Evolutionary conservation across 2,888 invertebrate species (phyloP), one percentile per base, ranked within the genome.

Genomic region (Cryptocephalus primarius): DNA sequence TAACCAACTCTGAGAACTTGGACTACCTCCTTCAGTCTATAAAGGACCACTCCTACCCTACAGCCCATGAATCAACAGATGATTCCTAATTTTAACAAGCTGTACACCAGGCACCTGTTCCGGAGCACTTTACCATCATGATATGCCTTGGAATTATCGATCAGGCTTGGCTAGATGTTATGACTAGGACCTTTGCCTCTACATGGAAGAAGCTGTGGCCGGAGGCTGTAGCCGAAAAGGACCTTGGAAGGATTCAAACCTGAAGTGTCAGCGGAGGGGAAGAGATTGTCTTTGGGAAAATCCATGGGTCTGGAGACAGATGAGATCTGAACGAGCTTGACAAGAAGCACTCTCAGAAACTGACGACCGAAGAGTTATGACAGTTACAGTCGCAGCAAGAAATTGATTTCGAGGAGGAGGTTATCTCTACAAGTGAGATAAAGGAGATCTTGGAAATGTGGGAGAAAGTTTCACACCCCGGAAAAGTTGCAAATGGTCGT

Each of bases 221-320:
- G 45, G 54, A 55, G 48, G 48, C 48, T 52, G 52, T 59, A 50
- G 53, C 53, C 44, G 50, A 50, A 53, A n/a, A 47, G 54, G 60
- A 58, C 54, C 56, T 54, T 56, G 64, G 60, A 65, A 59, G 64
- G 58, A 61, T 61, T 61, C 47, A 49, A 46, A 51, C 47, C 51
- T 48, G 53, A 52, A 45, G 51, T 46, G 45, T 45, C 49, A 49
- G 56, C 56, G 42, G 52, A 46, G 13, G 47, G 50, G 48, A 51
- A 39, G 12, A 39, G 34, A 56, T 45, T 55, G 53, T 50, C 34
- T 34, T n/a, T 34, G 34, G 34, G 34, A 34, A 34, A 34, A 34
- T 34, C 34, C n/a, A 34, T 34, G 34, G 34, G n/a, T 34, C 34
- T 34, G 34, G 34, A 34, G 34, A 34, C n/a, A n/a, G 34, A 34